phyloP scores from a whole-genome alignment of 2,888 invertebrate genomes.

The Lingula anatina region DNA sequence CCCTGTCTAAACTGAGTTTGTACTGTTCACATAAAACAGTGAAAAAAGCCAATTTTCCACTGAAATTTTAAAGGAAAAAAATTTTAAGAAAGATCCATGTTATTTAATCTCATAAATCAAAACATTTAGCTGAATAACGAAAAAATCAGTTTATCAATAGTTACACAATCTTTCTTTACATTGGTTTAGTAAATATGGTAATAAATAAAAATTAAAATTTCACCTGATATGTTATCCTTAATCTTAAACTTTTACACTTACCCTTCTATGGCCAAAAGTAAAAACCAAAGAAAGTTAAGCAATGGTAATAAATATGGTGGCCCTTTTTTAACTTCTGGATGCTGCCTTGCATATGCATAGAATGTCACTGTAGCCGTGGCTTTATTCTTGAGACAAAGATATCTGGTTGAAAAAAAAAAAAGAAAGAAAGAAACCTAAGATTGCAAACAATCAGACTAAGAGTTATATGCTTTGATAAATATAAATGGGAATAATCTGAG shows the following conservation, averaged over 20 bases:
- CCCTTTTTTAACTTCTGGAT: conserved; percentile 78
- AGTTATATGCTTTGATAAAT: too few relatives aligned
- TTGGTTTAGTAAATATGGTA: too few relatives aligned
- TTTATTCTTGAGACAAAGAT: conserved; percentile 79
- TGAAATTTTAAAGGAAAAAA: conserved; percentile 54
- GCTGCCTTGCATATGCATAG: conserved; percentile 72
- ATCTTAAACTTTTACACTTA: conserved; percentile 27
- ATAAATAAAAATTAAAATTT: too few relatives aligned
- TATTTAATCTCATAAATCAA: too few relatives aligned
- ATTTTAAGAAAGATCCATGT: conserved; percentile 4
- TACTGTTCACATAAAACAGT: conserved; percentile 79
- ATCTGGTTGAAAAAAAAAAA: too few relatives aligned
- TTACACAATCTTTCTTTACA: too few relatives aligned
- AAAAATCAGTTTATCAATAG: too few relatives aligned
- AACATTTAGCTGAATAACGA: too few relatives aligned
- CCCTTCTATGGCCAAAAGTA: conserved; percentile 78
- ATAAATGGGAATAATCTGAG: too few relatives aligned
- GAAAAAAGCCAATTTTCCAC: conserved; percentile 72
- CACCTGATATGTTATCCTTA: too few relatives aligned
- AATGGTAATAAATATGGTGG: conserved; percentile 83
- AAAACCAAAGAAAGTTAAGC: conserved; percentile 85
- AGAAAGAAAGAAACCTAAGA: conserved; percentile 11
- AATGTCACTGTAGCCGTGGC: conserved; percentile 80
- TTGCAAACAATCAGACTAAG: not conserved
- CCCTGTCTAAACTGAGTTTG: conserved; percentile 71